Evolutionary conservation across 2,113 vertebrate genomes (phyloP).

Genomic region (Tachysurus vachellii): DNA sequence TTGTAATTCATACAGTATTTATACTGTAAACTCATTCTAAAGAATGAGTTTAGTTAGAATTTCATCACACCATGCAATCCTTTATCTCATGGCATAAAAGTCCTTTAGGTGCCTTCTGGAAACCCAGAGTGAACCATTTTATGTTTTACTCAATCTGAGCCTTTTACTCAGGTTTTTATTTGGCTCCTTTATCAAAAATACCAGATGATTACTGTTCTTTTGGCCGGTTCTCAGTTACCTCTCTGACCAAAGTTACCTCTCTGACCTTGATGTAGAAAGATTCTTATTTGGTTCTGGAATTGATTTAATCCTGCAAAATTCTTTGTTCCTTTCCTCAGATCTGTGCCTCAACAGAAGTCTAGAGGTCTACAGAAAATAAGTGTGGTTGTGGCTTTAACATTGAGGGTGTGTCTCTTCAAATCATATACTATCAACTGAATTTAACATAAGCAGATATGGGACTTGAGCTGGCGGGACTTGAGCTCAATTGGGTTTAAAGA

Average conservation of each 20-base stretch:
- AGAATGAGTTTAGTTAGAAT: neutral
- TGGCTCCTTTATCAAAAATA: neutral
- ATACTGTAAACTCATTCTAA: no score
- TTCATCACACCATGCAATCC: neutral
- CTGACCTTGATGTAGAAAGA: neutral
- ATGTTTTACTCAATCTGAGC: no score
- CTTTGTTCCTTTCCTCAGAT: neutral
- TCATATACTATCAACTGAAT: neutral
- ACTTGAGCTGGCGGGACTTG: neutral
- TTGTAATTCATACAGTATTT: neutral
- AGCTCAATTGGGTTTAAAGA: neutral
- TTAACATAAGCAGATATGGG: neutral
- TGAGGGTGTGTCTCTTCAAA: neutral
- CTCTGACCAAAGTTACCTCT: neutral
- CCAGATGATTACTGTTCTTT: neutral
- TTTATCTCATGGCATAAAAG: neutral
- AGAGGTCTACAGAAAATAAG: neutral
- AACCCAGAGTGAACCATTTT: neutral
- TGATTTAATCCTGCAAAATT: neutral
- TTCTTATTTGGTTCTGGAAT: neutral
- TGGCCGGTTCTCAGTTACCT: neutral
- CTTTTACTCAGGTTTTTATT: neutral
- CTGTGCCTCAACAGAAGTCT: neutral
- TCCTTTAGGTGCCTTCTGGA: neutral
- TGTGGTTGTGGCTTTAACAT: neutral